Evolutionary conservation across 2,888 invertebrate genomes (phyloP).

Genomic region (Cryptocheilus praepositus): DNA sequence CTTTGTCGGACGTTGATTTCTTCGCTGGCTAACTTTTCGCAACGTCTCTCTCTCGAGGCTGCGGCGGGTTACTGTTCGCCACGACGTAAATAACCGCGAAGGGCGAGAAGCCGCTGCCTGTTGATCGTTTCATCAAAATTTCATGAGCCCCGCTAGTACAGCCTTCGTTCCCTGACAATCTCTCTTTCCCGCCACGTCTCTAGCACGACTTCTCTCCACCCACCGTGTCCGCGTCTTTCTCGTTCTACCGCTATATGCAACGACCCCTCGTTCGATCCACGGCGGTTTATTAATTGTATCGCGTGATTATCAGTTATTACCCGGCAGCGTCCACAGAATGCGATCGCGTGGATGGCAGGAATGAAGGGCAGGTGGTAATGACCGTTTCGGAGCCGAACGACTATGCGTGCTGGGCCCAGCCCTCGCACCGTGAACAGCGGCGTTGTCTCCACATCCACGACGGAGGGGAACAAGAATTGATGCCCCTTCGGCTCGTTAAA

Average conservation of each 20-base stretch:
- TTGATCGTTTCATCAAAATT: conserved; percentile 48
- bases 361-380: conserved; percentile 4
- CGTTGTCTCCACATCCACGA: background rate
- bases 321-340: background rate
- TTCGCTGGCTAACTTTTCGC: conserved; percentile 32
- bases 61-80: background rate
- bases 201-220: too few species aligned
- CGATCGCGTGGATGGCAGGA: background rate
- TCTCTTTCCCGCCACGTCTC: background rate
- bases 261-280: too few species aligned
- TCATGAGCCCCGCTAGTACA: conserved; percentile 20
- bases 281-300: too few species aligned
- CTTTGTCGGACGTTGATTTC: conserved; percentile 18
- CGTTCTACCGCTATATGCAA: too few species aligned
- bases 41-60: conserved; percentile 4
- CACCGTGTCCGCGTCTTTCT: too few species aligned
- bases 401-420: too few species aligned
- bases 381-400: background rate
- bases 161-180: background rate
- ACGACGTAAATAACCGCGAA: background rate
- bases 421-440: background rate
- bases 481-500: conserved; percentile 41
- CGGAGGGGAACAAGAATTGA: conserved; percentile 33
- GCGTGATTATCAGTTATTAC: too few species aligned
- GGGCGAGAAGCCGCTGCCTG: conserved; percentile 24